These are phyloP conservation scores for Sinelater perroti DNA, from an alignment of 2,888 invertebrate species.

Conservation along the genomic window DNA sequence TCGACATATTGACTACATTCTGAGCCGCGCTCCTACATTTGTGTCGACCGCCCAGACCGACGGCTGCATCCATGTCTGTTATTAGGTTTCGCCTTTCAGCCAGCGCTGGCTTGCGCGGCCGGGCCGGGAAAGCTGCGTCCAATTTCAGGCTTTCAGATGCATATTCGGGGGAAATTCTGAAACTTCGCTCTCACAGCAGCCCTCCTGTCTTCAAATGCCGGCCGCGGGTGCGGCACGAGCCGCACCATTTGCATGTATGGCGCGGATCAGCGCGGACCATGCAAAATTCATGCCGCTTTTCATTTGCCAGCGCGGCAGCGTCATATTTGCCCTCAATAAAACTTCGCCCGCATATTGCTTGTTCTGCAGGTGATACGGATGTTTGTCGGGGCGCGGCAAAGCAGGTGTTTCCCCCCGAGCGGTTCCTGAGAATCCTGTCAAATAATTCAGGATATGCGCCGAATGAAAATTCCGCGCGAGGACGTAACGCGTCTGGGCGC, in stretches of 20 bases:
- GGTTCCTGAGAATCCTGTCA: constrained; percentile 26
- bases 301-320: constrained; percentile 18
- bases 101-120: too few relatives aligned
- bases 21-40: too few relatives aligned
- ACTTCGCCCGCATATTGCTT: constrained; percentile 22
- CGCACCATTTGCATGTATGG: constrained; percentile 31
- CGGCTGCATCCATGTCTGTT: too few relatives aligned
- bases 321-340: constrained; percentile 35
- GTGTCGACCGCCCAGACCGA: too few relatives aligned
- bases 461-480: constrained; percentile 23
- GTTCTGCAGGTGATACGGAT: constrained; percentile 24
- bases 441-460: constrained; percentile 28
- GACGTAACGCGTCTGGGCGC: constrained; percentile 5
- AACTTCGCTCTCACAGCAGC: constrained; percentile 1
- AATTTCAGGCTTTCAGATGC: too few relatives aligned
- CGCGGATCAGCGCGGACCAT: constrained; percentile 20
- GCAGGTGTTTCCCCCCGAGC: constrained; percentile 28
- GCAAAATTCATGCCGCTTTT: constrained; percentile 32
- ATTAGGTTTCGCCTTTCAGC: too few relatives aligned
- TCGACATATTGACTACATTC: too few relatives aligned
- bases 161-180: too few relatives aligned
- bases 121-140: too few relatives aligned
- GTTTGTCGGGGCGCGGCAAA: constrained; percentile 29
- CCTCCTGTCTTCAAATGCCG: constrained; percentile 10
- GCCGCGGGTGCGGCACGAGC: constrained; percentile 3